These are phyloP conservation scores for Habroteleia sp. DNA, from an alignment of 2,888 invertebrate genomes.

Conservation along the genomic window DNA sequence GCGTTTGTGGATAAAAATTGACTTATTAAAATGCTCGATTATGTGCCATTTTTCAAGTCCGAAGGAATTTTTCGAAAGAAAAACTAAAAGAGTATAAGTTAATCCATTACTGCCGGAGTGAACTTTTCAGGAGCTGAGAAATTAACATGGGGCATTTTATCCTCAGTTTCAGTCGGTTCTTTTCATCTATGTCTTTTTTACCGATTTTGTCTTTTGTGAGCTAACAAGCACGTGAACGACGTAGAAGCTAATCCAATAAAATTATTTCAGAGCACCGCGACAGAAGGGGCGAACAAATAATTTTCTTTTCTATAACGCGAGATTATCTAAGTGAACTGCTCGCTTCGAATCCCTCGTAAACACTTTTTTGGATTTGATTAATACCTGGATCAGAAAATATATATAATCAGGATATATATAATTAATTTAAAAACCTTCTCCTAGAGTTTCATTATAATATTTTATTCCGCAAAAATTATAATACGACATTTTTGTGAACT, in stretches of 20 bases:
- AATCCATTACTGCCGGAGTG: slow-evolving; percentile 20
- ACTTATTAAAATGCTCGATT: slow-evolving; percentile 6
- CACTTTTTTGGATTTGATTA: not conserved
- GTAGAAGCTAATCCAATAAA: slow-evolving; percentile 37
- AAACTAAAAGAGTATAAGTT: slow-evolving; percentile 17
- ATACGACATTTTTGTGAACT: too few relatives aligned
- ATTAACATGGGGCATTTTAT: slow-evolving; percentile 40
- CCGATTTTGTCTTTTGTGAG: slow-evolving; percentile 21
- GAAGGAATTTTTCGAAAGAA: slow-evolving; percentile 9
- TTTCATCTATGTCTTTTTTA: slow-evolving; percentile 29
- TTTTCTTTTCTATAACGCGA: slow-evolving; percentile 15
- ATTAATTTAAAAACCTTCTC: too few relatives aligned
- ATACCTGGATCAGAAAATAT: too few relatives aligned
- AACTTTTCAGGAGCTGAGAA: slow-evolving; percentile 38
- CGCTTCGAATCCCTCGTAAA: not conserved
- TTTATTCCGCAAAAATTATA: too few relatives aligned
- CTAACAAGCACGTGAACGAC: slow-evolving; percentile 19
- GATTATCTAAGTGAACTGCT: slow-evolving; percentile 21
- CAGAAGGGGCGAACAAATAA: slow-evolving; percentile 24
- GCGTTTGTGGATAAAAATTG: slow-evolving; percentile 2
- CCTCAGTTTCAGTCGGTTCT: slow-evolving; percentile 26
- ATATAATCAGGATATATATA: too few relatives aligned
- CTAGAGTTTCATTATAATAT: too few relatives aligned
- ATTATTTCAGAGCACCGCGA: slow-evolving; percentile 34
- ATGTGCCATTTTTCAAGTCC: slow-evolving; percentile 4